Evolutionary conservation across 2,113 vertebrate species (phyloP).

Genomic region (Carettochelys insculpta): DNA sequence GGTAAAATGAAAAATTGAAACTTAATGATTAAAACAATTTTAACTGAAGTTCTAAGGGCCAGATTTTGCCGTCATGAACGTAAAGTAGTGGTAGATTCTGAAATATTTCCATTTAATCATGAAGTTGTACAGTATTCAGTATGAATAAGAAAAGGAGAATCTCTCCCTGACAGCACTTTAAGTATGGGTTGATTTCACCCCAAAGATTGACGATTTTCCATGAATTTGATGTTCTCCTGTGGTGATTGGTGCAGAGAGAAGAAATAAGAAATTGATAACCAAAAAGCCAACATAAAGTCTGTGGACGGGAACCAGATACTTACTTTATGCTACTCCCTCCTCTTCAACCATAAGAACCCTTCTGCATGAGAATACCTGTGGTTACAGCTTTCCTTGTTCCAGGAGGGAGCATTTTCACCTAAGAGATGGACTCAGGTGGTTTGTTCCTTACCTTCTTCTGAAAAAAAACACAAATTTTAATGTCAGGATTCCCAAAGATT

Average conservation of each 20-base stretch:
- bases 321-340: not conserved
- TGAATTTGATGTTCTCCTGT: not conserved
- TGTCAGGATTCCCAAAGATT: not conserved
- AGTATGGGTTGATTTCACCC: not conserved
- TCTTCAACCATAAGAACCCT: not conserved
- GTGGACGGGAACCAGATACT: not conserved
- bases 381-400: not conserved
- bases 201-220: not conserved
- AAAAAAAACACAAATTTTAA: too few relatives aligned
- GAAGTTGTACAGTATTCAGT: not conserved
- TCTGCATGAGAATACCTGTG: not conserved
- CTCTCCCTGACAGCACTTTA: not conserved
- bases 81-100: not conserved
- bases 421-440: not conserved
- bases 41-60: not conserved
- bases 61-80: not conserved
- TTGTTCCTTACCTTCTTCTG: too few relatives aligned
- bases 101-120: not conserved
- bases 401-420: not conserved
- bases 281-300: not conserved
- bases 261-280: not conserved
- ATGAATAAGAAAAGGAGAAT: not conserved
- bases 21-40: not conserved
- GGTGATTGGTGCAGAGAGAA: not conserved
- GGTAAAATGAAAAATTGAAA: not conserved